phyloP scores from a whole-genome alignment of 1,140 invertebrate genomes.

The Pemphigus obesinymphae region DNA sequence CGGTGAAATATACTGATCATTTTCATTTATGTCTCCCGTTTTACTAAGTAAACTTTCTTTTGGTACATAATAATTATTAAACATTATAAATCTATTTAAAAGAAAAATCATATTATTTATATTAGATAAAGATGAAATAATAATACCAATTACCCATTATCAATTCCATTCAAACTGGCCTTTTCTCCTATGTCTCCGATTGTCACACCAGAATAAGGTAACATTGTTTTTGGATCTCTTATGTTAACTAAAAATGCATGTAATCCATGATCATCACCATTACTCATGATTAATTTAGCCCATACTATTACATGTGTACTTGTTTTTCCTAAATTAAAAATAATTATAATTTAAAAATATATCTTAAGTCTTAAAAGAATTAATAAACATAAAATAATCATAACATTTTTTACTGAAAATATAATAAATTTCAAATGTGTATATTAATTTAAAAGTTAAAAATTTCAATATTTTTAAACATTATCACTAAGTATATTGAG shows the following conservation, averaged over 20 bases:
- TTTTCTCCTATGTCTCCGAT: conserved; percentile 86
- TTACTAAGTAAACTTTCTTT: conserved; percentile 77
- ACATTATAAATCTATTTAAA: conserved; percentile 69
- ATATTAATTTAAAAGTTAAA: too few species aligned
- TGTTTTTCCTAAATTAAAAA: conserved; percentile 59
- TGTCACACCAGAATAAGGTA: conserved; percentile 64
- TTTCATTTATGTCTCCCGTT: conserved; percentile 77
- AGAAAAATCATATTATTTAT: too few species aligned
- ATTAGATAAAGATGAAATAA: too few species aligned
- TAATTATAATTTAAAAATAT: neutral
- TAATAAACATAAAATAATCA: too few species aligned
- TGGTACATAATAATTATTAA: conserved; percentile 79
- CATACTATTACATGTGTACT: conserved; percentile 83
- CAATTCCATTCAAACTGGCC: conserved; percentile 78
- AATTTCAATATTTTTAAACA: too few species aligned
- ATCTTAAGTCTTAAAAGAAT: too few species aligned
- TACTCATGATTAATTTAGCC: conserved; percentile 77
- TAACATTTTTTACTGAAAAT: too few species aligned
- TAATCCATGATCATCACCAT: conserved; percentile 72
- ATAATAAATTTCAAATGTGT: too few species aligned
- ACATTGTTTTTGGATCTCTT: conserved; percentile 67
- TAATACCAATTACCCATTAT: conserved; percentile 71
- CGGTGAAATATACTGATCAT: conserved; percentile 69
- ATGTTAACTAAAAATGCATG: conserved; percentile 81
- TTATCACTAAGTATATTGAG: too few species aligned